Percentiles rank a stretch among this genome's conserved stretches.
phyloP scores from a whole-genome alignment of 2,888 invertebrate species.

The Branchipolynoe longqiensis region DNA sequence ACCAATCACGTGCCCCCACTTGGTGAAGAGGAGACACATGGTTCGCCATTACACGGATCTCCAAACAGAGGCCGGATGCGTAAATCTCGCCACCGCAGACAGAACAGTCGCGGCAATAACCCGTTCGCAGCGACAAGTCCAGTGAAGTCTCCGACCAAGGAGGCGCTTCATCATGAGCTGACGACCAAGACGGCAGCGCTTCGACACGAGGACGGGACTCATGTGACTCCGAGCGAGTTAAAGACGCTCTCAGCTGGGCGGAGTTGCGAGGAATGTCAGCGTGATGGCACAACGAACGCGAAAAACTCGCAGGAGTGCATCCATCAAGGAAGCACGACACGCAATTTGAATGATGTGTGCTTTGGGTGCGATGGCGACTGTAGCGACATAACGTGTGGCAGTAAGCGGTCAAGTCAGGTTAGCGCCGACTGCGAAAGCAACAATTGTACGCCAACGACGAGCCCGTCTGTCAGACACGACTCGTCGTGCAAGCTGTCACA shows the following conservation, averaged over 20 bases:
- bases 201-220: conserved; percentile 69
- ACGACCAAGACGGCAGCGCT: conserved; percentile 69
- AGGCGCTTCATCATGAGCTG: conserved; percentile 73
- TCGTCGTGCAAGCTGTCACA: conserved; percentile 44
- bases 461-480: conserved; percentile 17
- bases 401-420: conserved; percentile 72
- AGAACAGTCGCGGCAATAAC: conserved; percentile 75
- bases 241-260: conserved; percentile 71
- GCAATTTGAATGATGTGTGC: conserved; percentile 79
- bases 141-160: conserved; percentile 74
- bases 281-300: neutral
- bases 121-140: conserved; percentile 11
- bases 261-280: neutral
- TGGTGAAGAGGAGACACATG: conserved; percentile 70
- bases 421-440: conserved; percentile 77
- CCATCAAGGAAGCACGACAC: neutral
- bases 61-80: conserved; percentile 77
- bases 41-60: conserved; percentile 67
- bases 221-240: conserved; percentile 71
- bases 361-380: conserved; percentile 80
- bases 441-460: conserved; percentile 69
- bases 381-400: conserved; percentile 77
- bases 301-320: conserved; percentile 16
- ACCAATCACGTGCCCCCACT: conserved; percentile 73
- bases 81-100: conserved; percentile 80